A percentile compares a stretch with the other conserved stretches of the same genome.
These are phyloP conservation scores for Apaloderma vittatum DNA, from an alignment of 2,113 vertebrate species.

Conservation along the genomic window DNA sequence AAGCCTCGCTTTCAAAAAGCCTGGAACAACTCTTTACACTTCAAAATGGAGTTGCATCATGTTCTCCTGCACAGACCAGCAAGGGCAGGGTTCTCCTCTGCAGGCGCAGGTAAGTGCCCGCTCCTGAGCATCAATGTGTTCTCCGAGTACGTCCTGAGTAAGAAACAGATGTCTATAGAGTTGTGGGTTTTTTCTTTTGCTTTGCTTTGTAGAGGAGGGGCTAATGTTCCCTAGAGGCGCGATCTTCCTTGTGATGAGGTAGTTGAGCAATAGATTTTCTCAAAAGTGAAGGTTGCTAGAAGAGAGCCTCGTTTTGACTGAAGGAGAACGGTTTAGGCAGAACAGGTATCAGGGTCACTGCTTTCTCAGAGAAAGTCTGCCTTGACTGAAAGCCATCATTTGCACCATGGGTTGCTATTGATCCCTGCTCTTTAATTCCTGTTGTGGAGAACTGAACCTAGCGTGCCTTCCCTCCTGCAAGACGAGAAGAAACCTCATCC, in stretches of 20 bases:
- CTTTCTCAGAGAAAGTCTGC: background rate
- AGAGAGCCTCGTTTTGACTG: background rate
- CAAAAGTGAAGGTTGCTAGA: background rate
- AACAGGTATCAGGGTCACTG: background rate
- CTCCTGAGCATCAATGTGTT: background rate
- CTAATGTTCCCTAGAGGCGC: background rate
- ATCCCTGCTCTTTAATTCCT: background rate
- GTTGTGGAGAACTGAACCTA: background rate
- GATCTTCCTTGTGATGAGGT: background rate
- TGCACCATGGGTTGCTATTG: background rate
- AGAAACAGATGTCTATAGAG: rapidly evolving
- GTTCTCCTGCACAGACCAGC: background rate
- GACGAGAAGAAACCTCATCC: background rate
- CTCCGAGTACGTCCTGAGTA: background rate
- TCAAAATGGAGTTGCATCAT: background rate
- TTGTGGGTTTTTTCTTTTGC: rapidly evolving
- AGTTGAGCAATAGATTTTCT: background rate
- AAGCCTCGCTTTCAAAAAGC: background rate
- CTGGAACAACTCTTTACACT: background rate
- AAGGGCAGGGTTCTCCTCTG: background rate
- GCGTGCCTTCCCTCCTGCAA: background rate
- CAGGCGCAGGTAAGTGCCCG: too few relatives aligned
- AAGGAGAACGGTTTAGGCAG: background rate
- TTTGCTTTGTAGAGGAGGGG: background rate
- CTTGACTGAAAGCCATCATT: background rate